phyloP scores from a whole-genome alignment of 2,797 vertebrate genomes.

The Leuciscus waleckii region DNA sequence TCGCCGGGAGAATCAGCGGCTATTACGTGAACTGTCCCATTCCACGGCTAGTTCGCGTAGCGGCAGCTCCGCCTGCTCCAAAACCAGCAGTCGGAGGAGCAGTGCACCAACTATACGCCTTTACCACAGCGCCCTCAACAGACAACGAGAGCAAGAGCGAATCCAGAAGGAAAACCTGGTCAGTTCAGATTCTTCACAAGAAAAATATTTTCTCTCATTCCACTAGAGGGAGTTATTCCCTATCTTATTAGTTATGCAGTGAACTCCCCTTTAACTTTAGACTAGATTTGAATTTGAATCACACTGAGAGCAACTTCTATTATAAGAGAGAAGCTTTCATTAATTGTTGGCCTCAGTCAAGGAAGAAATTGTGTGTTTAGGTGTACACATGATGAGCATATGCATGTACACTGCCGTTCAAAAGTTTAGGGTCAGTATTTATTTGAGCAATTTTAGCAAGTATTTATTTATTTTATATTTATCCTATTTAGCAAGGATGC shows the following conservation, averaged over 20 bases:
- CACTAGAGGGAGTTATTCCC: slow-evolving; percentile 38
- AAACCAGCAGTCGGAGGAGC: slow-evolving; percentile 47
- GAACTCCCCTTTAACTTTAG: neutral
- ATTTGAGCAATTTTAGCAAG: too few species aligned
- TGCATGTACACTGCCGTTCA: neutral
- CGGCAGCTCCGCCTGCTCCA: slow-evolving; percentile 65
- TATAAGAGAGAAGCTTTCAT: neutral
- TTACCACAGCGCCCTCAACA: slow-evolving; percentile 88
- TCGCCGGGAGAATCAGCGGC: slow-evolving; percentile 91
- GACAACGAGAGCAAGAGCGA: slow-evolving; percentile 88
- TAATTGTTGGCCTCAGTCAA: neutral
- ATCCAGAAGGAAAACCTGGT: slow-evolving; percentile 95
- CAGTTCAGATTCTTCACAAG: slow-evolving; percentile 65
- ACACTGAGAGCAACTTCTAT: neutral
- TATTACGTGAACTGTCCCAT: slow-evolving; percentile 85
- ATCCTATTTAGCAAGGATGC: neutral
- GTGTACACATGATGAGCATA: neutral
- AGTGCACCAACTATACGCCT: slow-evolving; percentile 61
- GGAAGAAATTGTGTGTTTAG: neutral
- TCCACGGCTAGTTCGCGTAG: slow-evolving; percentile 72
- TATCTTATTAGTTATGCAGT: neutral
- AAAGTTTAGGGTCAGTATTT: neutral
- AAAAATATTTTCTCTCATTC: neutral
- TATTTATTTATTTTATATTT: too few species aligned
- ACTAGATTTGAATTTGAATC: neutral